Conservation (phyloP, 2,797 vertebrate genomes). For the Squalus acanthias region DNA sequence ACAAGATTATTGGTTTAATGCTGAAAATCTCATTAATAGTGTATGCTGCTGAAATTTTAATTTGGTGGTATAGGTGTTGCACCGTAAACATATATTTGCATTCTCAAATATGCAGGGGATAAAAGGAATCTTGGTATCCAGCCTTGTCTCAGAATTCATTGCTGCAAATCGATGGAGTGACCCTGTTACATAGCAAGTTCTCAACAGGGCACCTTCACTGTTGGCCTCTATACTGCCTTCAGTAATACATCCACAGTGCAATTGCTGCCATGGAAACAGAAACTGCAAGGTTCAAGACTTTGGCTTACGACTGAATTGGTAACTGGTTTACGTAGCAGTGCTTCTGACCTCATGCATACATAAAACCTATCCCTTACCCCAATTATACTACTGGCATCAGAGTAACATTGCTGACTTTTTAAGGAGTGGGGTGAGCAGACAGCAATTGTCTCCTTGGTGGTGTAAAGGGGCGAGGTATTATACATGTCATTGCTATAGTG, state of each 20-base stretch:
- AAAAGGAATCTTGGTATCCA: background rate
- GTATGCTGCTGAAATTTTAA: background rate
- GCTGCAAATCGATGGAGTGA: background rate
- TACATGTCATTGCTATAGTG: background rate
- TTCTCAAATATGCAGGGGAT: background rate
- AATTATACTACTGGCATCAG: background rate
- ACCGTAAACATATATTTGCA: background rate
- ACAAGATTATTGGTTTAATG: background rate
- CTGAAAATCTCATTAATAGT: background rate
- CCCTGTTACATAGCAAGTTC: slow-evolving; percentile 20
- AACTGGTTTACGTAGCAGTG: background rate
- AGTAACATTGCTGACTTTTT: background rate
- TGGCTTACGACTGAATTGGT: background rate
- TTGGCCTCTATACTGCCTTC: slow-evolving; percentile 19
- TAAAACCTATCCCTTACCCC: background rate
- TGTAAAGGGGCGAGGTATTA: background rate
- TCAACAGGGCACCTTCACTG: slow-evolving; percentile 4
- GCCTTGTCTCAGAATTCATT: background rate
- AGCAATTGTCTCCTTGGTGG: background rate
- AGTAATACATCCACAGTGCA: slow-evolving; percentile 23
- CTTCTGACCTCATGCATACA: background rate
- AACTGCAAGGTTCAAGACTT: slow-evolving; percentile 20
- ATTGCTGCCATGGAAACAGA: slow-evolving; percentile 23
- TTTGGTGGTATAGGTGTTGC: background rate
- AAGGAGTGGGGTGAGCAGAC: background rate